These are phyloP conservation scores for Cephus cinctus DNA, from an alignment of 1,140 invertebrate species.

Conservation along the genomic window DNA sequence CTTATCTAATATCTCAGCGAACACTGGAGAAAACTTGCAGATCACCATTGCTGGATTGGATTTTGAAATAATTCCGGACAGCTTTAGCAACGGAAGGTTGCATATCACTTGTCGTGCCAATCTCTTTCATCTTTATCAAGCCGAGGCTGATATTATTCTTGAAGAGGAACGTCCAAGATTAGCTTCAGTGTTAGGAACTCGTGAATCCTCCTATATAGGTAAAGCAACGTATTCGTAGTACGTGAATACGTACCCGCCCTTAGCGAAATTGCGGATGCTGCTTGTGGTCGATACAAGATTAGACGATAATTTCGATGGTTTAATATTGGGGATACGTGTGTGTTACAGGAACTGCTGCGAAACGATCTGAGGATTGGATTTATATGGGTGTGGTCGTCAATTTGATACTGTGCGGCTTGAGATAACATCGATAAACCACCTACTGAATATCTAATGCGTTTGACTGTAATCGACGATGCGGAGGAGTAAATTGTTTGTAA, in stretches of 20 bases:
- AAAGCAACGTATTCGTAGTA: too few relatives aligned
- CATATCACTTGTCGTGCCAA: constrained; percentile 64
- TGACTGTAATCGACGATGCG: constrained; percentile 29
- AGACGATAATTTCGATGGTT: too few relatives aligned
- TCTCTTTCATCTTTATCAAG: constrained; percentile 62
- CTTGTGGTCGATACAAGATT: too few relatives aligned
- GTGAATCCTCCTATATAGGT: constrained; percentile 57
- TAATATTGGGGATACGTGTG: too few relatives aligned
- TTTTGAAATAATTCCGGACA: constrained; percentile 60
- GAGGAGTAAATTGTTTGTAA: constrained; percentile 33
- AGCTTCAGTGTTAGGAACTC: constrained; percentile 66
- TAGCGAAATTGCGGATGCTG: too few relatives aligned
- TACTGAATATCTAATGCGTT: constrained; percentile 32
- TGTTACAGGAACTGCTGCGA: constrained; percentile 38
- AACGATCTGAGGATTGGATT: constrained; percentile 34
- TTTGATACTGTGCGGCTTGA: constrained; percentile 38
- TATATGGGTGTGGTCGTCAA: constrained; percentile 29
- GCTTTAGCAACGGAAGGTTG: constrained; percentile 62
- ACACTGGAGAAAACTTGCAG: constrained; percentile 41
- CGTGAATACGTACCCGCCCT: too few relatives aligned
- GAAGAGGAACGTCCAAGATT: constrained; percentile 67
- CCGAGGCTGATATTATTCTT: constrained; percentile 55
- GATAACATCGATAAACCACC: constrained; percentile 50
- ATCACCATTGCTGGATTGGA: constrained; percentile 48
- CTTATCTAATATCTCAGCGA: constrained; percentile 49